phyloP scores from a whole-genome alignment of 2,113 vertebrate genomes.

The Mobula hypostoma region DNA sequence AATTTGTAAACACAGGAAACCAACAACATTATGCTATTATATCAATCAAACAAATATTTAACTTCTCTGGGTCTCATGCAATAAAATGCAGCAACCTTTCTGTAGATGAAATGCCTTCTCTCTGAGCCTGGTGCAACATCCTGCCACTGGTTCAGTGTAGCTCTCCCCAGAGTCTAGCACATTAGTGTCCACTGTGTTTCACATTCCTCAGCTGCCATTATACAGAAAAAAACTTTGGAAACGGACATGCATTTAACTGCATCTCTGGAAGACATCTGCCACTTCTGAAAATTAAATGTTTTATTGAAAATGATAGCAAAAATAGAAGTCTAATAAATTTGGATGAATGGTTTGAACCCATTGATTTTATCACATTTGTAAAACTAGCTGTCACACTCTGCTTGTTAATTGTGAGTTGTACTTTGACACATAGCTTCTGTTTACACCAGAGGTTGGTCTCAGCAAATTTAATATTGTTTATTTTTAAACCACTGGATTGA shows the following conservation, averaged over 20 bases:
- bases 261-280: background rate
- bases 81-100: background rate
- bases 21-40: background rate
- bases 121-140: background rate
- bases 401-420: background rate
- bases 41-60: background rate
- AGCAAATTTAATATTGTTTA: background rate
- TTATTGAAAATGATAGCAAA: background rate
- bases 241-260: background rate
- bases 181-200: background rate
- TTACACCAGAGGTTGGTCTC: constrained; percentile 15
- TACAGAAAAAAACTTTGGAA: background rate
- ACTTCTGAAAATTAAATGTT: background rate
- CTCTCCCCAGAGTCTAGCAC: background rate
- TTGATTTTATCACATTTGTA: background rate
- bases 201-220: background rate
- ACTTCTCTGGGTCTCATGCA: background rate
- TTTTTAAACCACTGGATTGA: background rate
- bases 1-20: background rate
- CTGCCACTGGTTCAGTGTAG: background rate
- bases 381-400: background rate
- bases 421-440: background rate
- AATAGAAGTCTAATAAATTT: background rate
- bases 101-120: background rate
- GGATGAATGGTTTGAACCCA: background rate